Evolutionary conservation across 35 echinoderm and acorn worm genomes (phyloP).

Genomic region (Ptychodera flava): DNA sequence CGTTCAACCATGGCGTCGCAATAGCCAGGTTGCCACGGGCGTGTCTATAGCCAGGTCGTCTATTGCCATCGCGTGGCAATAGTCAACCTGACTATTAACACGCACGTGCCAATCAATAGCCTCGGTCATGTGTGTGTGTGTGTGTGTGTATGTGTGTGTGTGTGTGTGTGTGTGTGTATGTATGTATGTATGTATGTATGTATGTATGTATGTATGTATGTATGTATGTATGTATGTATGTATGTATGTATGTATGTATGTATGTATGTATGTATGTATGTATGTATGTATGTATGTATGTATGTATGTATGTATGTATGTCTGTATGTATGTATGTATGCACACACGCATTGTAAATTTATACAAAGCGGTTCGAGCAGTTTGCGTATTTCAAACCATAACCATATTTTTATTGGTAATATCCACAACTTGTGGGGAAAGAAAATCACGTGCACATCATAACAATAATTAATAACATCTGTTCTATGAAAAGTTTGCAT

Average conservation of each 20-base stretch:
- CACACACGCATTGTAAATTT: not conserved
- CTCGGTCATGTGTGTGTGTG: not conserved
- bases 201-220: constrained; percentile 2
- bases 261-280: not conserved
- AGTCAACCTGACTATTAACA: too few species aligned
- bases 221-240: not conserved
- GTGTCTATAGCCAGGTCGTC: too few species aligned
- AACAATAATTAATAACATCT: too few species aligned
- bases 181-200: not conserved
- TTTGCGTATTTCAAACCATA: too few species aligned
- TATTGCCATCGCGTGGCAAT: too few species aligned
- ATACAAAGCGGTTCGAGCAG: too few species aligned
- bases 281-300: constrained; percentile 2
- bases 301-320: not conserved
- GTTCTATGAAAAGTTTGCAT: too few species aligned
- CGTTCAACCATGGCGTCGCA: too few species aligned
- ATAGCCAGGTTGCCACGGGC: too few species aligned
- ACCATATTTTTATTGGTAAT: too few species aligned
- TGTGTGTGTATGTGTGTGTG: not conserved
- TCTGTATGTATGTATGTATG: not conserved
- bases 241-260: not conserved
- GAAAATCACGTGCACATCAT: too few species aligned
- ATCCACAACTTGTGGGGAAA: too few species aligned
- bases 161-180: not conserved
- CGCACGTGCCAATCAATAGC: not conserved